A percentile compares a stretch with the other conserved stretches of the same genome.
Evolutionary conservation across 1,140 invertebrate genomes (phyloP).

Genomic region (Linepithema humile): DNA sequence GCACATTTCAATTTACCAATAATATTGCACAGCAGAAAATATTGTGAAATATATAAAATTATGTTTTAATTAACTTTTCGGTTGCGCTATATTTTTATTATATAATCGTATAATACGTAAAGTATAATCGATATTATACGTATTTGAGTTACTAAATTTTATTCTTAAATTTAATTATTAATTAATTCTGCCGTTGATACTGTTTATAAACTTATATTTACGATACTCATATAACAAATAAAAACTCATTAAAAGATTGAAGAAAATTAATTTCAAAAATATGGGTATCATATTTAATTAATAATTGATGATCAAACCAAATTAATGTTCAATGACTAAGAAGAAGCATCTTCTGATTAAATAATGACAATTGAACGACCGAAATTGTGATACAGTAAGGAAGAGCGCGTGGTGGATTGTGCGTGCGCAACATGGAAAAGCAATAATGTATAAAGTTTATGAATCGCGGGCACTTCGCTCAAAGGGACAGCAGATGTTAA

Average conservation of each 20-base stretch:
- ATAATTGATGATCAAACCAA: too few relatives aligned
- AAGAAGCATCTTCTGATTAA: not conserved
- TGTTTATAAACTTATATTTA: not conserved
- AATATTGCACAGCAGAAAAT: too few relatives aligned
- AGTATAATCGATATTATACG: too few relatives aligned
- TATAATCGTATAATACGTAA: too few relatives aligned
- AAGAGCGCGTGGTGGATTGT: conserved; percentile 59
- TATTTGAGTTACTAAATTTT: too few relatives aligned
- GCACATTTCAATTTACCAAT: not conserved
- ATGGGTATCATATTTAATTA: conserved; percentile 1
- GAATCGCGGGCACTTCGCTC: conserved; percentile 78
- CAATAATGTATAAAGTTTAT: conserved; percentile 84
- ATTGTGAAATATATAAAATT: too few relatives aligned
- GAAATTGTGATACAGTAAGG: not conserved
- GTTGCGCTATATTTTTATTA: too few relatives aligned
- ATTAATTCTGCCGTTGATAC: not conserved
- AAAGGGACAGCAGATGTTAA: conserved; percentile 76
- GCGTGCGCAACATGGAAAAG: conserved; percentile 79
- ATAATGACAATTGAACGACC: not conserved
- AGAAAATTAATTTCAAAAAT: too few relatives aligned
- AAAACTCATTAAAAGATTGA: too few relatives aligned
- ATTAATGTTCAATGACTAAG: not conserved
- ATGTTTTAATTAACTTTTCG: too few relatives aligned
- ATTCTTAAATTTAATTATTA: not conserved
- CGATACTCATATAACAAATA: not conserved